phyloP scores from a whole-genome alignment of 1,140 invertebrate species.

The Lineus longissimus region DNA sequence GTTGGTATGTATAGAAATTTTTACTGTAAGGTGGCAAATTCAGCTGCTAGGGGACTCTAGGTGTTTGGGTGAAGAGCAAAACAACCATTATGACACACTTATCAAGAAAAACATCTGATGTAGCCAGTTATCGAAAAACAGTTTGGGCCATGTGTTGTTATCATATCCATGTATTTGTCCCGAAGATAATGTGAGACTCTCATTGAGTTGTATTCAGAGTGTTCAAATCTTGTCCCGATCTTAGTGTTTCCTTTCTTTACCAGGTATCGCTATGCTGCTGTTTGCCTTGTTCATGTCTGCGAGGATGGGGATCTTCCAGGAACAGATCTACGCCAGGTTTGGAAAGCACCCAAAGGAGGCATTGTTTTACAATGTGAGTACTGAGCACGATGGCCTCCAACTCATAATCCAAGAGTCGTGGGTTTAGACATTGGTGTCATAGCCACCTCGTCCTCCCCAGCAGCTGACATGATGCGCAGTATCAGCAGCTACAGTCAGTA shows the following conservation, averaged over 20 bases:
- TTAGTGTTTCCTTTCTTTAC: too few relatives aligned
- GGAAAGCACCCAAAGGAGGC: conserved; percentile 95
- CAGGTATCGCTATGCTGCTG: conserved; percentile 79
- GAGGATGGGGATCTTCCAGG: conserved; percentile 94
- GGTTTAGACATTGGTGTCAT: neutral
- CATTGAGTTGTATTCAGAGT: neutral
- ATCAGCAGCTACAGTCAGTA: neutral
- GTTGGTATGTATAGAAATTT: conserved; percentile 21
- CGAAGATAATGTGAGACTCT: too few relatives aligned
- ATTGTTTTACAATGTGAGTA: conserved; percentile 79
- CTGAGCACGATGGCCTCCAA: neutral
- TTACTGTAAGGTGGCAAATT: too few relatives aligned
- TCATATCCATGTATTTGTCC: too few relatives aligned
- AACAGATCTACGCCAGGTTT: conserved; percentile 77
- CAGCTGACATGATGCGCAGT: neutral
- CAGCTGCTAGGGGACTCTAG: too few relatives aligned
- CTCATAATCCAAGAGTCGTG: neutral
- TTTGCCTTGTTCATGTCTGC: conserved; percentile 89
- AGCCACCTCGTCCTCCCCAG: too few relatives aligned
- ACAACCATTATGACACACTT: too few relatives aligned
- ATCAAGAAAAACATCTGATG: too few relatives aligned
- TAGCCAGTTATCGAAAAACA: too few relatives aligned
- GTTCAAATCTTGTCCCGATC: too few relatives aligned
- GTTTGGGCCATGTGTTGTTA: too few relatives aligned
- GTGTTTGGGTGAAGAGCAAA: too few relatives aligned